Conservation (phyloP, 1,140 invertebrate species). For the Helicoverpa zea region DNA sequence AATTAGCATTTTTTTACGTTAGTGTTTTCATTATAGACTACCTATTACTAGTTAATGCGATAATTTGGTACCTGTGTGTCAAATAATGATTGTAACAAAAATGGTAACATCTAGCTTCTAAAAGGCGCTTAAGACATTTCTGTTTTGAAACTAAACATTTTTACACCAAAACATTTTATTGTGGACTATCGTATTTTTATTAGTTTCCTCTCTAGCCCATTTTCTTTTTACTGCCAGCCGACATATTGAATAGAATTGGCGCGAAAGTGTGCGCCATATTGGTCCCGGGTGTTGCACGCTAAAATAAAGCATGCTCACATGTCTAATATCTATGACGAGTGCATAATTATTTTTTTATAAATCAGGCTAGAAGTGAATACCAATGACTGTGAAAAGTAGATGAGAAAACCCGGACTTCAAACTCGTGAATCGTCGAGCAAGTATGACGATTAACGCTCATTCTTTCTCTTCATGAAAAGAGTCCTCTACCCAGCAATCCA, state of each 20-base stretch:
- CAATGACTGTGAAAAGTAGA: too few relatives aligned
- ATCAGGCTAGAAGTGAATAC: too few relatives aligned
- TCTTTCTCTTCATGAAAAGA: too few relatives aligned
- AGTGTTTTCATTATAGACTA: too few relatives aligned
- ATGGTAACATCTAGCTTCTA: neutral
- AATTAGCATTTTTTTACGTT: too few relatives aligned
- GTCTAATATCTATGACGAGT: neutral
- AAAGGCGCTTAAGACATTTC: conserved; percentile 45
- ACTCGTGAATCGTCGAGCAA: too few relatives aligned
- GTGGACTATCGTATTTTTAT: conserved; percentile 62
- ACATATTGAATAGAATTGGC: conserved; percentile 79
- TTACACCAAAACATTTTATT: conserved; percentile 58
- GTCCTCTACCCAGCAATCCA: too few relatives aligned
- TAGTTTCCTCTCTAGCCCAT: conserved; percentile 65
- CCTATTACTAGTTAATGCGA: too few relatives aligned
- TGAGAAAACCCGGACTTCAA: too few relatives aligned
- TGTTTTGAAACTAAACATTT: conserved; percentile 50
- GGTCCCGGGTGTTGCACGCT: conserved; percentile 38
- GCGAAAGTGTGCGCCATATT: conserved; percentile 61
- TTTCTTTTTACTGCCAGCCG: conserved; percentile 69
- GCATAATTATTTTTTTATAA: too few relatives aligned
- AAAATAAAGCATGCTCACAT: neutral
- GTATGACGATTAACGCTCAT: too few relatives aligned
- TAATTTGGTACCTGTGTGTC: too few relatives aligned
- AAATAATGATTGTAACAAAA: neutral